Evolutionary conservation across 1,140 invertebrate species (phyloP).

Genomic region (Brachionus sp.): DNA sequence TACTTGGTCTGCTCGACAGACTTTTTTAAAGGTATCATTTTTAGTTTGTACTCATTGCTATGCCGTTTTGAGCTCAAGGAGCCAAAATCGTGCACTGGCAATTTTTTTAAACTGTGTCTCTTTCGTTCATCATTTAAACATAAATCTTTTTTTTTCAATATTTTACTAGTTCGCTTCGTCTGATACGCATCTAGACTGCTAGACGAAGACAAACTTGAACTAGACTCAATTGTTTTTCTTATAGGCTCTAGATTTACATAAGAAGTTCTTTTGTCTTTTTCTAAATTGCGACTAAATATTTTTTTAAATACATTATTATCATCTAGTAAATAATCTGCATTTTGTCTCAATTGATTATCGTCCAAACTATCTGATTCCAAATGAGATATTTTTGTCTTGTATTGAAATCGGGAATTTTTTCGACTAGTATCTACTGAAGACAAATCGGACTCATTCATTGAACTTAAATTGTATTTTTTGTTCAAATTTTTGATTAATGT

Average conservation of each 20-base stretch:
- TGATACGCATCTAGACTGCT: not conserved
- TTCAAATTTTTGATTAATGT: constrained; percentile 10
- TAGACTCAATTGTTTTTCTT: not conserved
- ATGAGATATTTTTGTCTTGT: not conserved
- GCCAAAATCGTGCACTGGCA: constrained; percentile 9
- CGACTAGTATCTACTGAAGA: not conserved
- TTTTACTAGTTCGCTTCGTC: not conserved
- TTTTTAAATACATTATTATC: constrained; percentile 26
- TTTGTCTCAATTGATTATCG: not conserved
- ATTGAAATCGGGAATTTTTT: not conserved
- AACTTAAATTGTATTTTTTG: constrained; percentile 12
- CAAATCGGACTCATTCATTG: not conserved
- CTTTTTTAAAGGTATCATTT: not conserved
- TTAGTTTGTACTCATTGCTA: constrained; percentile 5
- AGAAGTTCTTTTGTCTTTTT: not conserved
- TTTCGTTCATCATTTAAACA: not conserved
- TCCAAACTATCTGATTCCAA: constrained; percentile 3
- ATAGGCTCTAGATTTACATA: constrained; percentile 22
- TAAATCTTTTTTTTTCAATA: not conserved
- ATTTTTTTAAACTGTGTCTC: not conserved
- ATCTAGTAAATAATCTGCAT: not conserved
- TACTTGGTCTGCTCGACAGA: not conserved
- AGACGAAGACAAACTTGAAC: not conserved
- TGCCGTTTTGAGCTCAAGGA: not conserved
- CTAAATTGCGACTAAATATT: constrained; percentile 32